phyloP scores from a whole-genome alignment of 2,888 invertebrate species.

The Conops quadrifasciatus region DNA sequence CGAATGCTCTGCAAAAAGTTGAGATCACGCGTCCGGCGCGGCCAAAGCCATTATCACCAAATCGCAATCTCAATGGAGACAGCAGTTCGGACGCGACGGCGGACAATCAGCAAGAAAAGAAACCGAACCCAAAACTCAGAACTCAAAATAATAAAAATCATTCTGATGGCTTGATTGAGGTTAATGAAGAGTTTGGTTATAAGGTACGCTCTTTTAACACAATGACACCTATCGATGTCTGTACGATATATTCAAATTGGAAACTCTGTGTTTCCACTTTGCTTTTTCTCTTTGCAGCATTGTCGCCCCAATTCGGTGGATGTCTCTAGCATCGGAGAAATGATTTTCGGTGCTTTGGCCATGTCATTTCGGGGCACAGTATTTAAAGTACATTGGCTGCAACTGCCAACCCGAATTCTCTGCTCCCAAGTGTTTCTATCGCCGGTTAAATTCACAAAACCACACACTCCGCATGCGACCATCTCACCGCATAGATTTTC shows the following conservation, averaged over 20 bases:
- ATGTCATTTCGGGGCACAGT: constrained; percentile 88
- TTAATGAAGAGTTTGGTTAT: constrained; percentile 72
- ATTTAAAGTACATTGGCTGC: constrained; percentile 75
- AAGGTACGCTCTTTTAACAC: constrained; percentile 69
- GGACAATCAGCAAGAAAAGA: constrained; percentile 43
- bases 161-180: constrained; percentile 68
- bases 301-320: constrained; percentile 73
- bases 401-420: constrained; percentile 66
- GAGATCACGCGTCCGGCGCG: constrained; percentile 28
- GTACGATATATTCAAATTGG: background rate
- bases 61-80: background rate
- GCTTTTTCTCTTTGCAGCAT: constrained; percentile 65
- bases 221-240: background rate
- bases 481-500: constrained; percentile 51
- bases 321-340: constrained; percentile 82
- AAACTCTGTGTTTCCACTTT: background rate
- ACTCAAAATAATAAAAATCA: constrained; percentile 50
- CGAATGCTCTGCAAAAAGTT: constrained; percentile 73
- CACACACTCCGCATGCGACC: constrained; percentile 55
- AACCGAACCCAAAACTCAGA: constrained; percentile 46
- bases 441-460: constrained; percentile 59
- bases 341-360: constrained; percentile 91
- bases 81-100: background rate
- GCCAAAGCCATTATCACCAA: constrained; percentile 28
- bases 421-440: constrained; percentile 73